Evolutionary conservation across 2,888 invertebrate genomes (phyloP).

Genomic region (Drosophila imparisetae): DNA sequence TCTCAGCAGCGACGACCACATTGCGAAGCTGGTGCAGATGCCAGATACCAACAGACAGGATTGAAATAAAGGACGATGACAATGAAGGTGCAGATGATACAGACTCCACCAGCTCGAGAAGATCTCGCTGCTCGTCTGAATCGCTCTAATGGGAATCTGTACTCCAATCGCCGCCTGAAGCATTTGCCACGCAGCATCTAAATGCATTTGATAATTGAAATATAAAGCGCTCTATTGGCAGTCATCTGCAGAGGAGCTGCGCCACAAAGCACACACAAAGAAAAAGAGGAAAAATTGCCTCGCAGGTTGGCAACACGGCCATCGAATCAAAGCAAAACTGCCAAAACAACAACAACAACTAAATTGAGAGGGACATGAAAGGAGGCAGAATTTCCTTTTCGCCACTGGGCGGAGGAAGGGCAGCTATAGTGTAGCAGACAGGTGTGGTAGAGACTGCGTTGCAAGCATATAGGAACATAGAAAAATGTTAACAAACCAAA

Average conservation of each 20-base stretch:
- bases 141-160: neutral
- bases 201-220: conserved; percentile 56
- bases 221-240: conserved; percentile 18
- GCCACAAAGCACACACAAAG: neutral
- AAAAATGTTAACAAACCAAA: neutral
- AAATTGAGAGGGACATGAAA: conserved; percentile 5
- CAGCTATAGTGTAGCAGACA: neutral
- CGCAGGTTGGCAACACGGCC: conserved; percentile 3
- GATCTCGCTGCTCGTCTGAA: neutral
- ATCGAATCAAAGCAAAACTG: conserved; percentile 31
- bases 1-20: conserved; percentile 8
- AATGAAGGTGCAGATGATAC: neutral
- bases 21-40: neutral
- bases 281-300: conserved; percentile 21
- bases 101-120: neutral
- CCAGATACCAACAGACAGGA: neutral
- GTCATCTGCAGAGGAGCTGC: neutral
- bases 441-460: neutral
- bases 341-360: conserved; percentile 8
- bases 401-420: neutral
- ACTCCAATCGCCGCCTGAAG: conserved; percentile 6
- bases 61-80: neutral
- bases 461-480: too few species aligned
- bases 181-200: conserved; percentile 8
- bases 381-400: neutral